A percentile compares a stretch with the other conserved stretches of the same genome.
These are phyloP conservation scores for Acleris literana DNA, from an alignment of 2,888 invertebrate species.

Conservation along the genomic window DNA sequence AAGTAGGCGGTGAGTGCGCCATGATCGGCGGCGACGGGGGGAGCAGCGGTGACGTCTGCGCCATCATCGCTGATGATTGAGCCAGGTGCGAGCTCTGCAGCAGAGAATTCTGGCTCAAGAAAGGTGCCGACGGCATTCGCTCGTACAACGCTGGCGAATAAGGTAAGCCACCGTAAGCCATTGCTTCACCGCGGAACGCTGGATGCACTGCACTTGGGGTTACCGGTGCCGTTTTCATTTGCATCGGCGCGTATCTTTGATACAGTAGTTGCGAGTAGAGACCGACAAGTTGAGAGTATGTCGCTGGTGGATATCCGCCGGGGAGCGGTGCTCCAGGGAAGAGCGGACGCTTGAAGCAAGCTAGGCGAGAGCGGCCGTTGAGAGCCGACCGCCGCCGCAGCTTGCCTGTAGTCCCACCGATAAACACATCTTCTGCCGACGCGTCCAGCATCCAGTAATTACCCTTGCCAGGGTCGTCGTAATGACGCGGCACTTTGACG, in stretches of 20 bases:
- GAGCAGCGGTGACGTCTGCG: constrained; percentile 60
- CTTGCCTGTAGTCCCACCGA: constrained; percentile 98
- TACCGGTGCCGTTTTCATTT: constrained; percentile 78
- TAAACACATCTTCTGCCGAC: constrained; percentile 98
- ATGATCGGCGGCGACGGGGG: constrained; percentile 73
- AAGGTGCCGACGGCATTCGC: constrained; percentile 60
- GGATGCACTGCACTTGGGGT: constrained; percentile 81
- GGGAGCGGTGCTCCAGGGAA: constrained; percentile 85
- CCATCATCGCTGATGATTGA: constrained; percentile 56
- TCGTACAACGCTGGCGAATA: constrained; percentile 72
- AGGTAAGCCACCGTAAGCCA: constrained; percentile 69
- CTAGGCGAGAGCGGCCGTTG: constrained; percentile 92
- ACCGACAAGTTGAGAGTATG: constrained; percentile 83
- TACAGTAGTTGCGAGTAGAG: constrained; percentile 87
- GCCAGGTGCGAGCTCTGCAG: constrained; percentile 54
- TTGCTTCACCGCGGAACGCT: constrained; percentile 73
- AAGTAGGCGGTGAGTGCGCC: constrained; percentile 65
- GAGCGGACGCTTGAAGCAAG: constrained; percentile 93
- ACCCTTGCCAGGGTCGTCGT: constrained; percentile 99
- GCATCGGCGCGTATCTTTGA: constrained; percentile 85
- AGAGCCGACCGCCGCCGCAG: constrained; percentile 94
- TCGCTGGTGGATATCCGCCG: constrained; percentile 83
- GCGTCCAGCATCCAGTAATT: constrained; percentile 99
- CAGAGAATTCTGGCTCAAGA: constrained; percentile 61
- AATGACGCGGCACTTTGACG: constrained; percentile 97